Conservation (phyloP, 2,113 vertebrate genomes). For the Malurus alboscapulatus region DNA sequence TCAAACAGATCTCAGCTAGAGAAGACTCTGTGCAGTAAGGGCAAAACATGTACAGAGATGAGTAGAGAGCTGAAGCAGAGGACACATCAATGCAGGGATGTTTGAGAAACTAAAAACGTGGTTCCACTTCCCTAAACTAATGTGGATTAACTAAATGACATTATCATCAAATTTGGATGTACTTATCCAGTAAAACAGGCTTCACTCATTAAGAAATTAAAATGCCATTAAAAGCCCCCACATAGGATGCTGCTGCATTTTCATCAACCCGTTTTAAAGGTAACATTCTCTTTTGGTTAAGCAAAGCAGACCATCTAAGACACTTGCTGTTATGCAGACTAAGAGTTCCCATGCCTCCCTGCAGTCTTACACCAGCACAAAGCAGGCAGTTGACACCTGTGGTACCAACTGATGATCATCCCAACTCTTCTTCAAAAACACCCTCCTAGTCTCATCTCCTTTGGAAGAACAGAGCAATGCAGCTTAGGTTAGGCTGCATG, state of each 20-base stretch:
- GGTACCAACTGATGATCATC: background rate
- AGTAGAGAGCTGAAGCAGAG: background rate
- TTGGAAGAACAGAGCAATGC: background rate
- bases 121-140: constrained; percentile 28
- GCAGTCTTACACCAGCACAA: background rate
- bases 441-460: background rate
- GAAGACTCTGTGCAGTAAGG: background rate
- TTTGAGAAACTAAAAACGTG: constrained; percentile 11
- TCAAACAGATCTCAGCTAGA: background rate
- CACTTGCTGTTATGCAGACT: background rate
- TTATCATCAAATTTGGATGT: constrained; percentile 25
- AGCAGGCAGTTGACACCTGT: background rate
- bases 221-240: background rate
- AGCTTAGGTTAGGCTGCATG: background rate
- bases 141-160: background rate
- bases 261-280: background rate
- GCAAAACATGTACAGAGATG: background rate
- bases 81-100: background rate
- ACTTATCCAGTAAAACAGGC: constrained; percentile 14
- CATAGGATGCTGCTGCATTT: background rate
- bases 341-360: background rate
- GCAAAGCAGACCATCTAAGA: background rate
- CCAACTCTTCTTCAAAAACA: background rate
- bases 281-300: background rate
- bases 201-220: constrained; percentile 14